Conservation (phyloP, 2,888 invertebrate species). For the Lasius fuliginosus region DNA sequence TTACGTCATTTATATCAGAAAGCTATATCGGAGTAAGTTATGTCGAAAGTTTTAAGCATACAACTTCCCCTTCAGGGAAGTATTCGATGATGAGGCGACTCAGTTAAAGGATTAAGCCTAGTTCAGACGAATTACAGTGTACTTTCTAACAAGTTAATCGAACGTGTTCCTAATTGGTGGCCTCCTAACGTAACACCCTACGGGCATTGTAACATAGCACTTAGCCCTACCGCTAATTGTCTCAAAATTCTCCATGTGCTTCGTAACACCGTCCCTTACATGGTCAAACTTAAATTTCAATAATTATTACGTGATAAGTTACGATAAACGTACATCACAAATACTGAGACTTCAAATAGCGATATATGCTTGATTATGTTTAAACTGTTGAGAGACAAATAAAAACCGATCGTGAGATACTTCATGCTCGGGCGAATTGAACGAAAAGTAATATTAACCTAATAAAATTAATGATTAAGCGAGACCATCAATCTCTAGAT, state of each 20-base stretch:
- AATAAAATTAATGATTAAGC: not conserved
- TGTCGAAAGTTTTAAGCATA: not conserved
- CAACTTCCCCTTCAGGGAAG: not conserved
- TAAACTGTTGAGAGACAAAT: not conserved
- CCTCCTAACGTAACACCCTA: constrained; percentile 51
- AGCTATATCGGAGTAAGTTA: not conserved
- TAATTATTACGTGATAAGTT: constrained; percentile 6
- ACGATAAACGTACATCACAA: not conserved
- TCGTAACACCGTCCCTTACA: constrained; percentile 28
- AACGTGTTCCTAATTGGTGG: constrained; percentile 42
- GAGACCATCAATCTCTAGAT: not conserved
- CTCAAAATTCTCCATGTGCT: constrained; percentile 39
- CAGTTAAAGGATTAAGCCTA: constrained; percentile 35
- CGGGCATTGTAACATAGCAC: constrained; percentile 21
- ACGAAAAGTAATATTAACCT: not conserved
- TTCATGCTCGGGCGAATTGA: not conserved
- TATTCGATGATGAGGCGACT: constrained; percentile 4
- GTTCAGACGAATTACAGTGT: constrained; percentile 33
- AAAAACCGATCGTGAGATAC: not conserved
- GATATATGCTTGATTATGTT: not conserved
- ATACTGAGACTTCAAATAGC: not conserved
- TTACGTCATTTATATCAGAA: not conserved
- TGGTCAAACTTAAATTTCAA: constrained; percentile 12
- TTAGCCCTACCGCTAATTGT: constrained; percentile 39
- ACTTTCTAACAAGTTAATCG: constrained; percentile 52